Conservation (phyloP, 2,113 vertebrate species). For the Oreochromis niloticus region DNA sequence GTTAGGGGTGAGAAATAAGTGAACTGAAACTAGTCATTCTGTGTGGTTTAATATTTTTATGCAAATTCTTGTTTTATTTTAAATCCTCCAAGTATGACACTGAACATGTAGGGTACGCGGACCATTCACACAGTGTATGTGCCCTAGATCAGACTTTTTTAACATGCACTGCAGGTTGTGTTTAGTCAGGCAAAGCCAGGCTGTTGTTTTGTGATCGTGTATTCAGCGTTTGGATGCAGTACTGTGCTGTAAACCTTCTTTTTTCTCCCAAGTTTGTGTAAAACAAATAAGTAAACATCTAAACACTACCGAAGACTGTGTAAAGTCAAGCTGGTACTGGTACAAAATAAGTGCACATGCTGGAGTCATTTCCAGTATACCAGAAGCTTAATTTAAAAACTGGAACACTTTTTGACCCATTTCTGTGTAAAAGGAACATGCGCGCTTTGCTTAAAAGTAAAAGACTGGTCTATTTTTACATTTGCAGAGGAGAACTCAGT, state of each 20-base stretch:
- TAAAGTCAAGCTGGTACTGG: neutral
- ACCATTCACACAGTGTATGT: neutral
- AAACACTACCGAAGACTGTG: neutral
- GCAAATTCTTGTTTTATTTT: neutral
- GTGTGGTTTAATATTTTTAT: neutral
- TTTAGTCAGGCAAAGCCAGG: neutral
- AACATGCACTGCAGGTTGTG: neutral
- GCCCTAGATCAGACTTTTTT: neutral
- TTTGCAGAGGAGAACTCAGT: neutral
- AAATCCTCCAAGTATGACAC: neutral
- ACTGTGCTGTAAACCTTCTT: neutral
- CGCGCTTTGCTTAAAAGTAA: neutral
- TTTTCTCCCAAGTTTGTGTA: neutral
- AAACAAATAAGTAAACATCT: neutral
- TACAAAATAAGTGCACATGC: neutral
- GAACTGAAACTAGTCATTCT: neutral
- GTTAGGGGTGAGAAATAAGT: neutral
- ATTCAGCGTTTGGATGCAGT: neutral
- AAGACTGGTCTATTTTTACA: neutral
- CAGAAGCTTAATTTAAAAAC: neutral
- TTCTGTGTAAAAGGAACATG: neutral
- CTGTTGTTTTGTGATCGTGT: neutral
- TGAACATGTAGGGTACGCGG: rapidly evolving
- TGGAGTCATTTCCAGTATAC: neutral
- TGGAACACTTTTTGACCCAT: neutral